These are phyloP conservation scores for Erinaceus europaeus DNA, from an alignment of 2,113 vertebrate genomes.

Conservation along the genomic window DNA sequence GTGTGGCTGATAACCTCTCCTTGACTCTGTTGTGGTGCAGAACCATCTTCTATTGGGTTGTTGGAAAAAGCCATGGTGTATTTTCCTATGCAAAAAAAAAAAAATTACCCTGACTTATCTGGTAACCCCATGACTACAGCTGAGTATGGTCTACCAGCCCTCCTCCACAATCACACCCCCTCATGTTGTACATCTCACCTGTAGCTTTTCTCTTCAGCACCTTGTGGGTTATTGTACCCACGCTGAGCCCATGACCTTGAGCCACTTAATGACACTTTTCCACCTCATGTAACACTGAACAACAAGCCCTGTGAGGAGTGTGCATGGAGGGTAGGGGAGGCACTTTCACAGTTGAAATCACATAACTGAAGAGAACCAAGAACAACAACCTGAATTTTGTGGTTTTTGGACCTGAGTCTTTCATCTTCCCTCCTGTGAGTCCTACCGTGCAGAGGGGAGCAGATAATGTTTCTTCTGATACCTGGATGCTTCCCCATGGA, in stretches of 20 bases:
- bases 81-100: too few species aligned
- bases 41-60: too few species aligned
- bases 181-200: rapidly evolving
- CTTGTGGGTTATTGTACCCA: neutral
- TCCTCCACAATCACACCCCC: neutral
- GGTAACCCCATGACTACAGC: neutral
- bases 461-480: neutral
- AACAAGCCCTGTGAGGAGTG: neutral
- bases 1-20: neutral
- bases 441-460: neutral
- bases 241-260: neutral
- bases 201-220: neutral
- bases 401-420: neutral
- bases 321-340: neutral
- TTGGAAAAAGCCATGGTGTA: too few species aligned
- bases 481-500: neutral
- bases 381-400: too few species aligned
- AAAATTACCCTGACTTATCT: too few species aligned
- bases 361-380: too few species aligned
- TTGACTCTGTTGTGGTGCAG: neutral
- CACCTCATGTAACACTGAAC: neutral
- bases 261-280: neutral
- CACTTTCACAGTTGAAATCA: too few species aligned
- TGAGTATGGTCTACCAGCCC: neutral
- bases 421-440: neutral